Evolutionary conservation across 92 coral and sea anemone genomes (phyloP).

Genomic region (Diadumene lineata): DNA sequence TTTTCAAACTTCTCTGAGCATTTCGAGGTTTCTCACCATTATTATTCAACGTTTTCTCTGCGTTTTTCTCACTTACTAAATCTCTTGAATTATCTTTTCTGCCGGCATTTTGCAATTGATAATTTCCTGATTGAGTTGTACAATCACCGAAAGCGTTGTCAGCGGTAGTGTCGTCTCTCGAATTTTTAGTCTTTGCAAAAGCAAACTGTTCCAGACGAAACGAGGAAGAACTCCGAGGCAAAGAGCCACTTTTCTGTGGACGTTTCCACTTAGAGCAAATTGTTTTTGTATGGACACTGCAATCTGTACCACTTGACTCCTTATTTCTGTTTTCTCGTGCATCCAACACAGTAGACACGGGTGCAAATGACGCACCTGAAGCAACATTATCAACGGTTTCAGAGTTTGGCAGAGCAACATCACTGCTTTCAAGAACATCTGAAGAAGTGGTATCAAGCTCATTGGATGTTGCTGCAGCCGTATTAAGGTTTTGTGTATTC

Average conservation of each 20-base stretch:
- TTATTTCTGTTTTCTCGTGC: not conserved
- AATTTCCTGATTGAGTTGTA: not conserved
- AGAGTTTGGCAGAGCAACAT: not conserved
- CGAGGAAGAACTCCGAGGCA: not conserved
- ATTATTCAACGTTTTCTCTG: not conserved
- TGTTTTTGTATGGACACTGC: not conserved
- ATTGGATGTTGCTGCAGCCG: not conserved
- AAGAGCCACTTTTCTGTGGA: not conserved
- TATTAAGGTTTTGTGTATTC: not conserved
- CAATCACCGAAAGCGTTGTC: no score
- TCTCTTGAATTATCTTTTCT: not conserved
- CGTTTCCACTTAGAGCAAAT: not conserved
- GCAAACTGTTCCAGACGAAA: conserved; percentile 15
- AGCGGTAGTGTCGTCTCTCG: not conserved
- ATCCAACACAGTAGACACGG: not conserved
- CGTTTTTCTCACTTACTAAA: not conserved
- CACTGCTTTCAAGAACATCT: not conserved
- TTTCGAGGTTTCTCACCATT: no score
- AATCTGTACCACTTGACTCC: not conserved
- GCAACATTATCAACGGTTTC: not conserved
- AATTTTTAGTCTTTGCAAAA: not conserved
- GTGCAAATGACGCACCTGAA: not conserved
- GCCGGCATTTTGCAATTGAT: not conserved
- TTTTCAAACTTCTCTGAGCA: not conserved
- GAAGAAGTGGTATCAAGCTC: not conserved